These are phyloP conservation scores for Bombus sibiricus DNA, from an alignment of 1,140 invertebrate genomes.

Conservation along the genomic window DNA sequence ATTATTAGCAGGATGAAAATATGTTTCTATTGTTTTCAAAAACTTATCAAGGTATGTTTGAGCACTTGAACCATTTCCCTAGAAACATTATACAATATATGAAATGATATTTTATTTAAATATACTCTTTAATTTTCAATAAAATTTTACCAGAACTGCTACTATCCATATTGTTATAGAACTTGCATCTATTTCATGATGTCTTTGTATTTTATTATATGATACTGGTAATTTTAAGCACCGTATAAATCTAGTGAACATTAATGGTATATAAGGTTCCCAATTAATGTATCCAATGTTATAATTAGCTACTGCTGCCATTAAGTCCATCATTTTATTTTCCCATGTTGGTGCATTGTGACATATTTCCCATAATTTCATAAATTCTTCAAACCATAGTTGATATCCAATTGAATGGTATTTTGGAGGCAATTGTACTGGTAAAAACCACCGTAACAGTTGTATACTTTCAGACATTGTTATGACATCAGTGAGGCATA, in stretches of 20 bases:
- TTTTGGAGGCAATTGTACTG: conserved; percentile 86
- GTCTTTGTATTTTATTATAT: conserved; percentile 85
- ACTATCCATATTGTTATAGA: conserved; percentile 84
- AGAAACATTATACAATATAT: conserved; percentile 46
- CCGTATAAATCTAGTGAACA: conserved; percentile 91
- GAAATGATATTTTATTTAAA: conserved; percentile 9
- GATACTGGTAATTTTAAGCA: conserved; percentile 91
- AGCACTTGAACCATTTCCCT: conserved; percentile 84
- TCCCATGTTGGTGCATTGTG: conserved; percentile 89
- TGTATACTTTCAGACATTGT: conserved; percentile 85
- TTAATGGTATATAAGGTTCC: conserved; percentile 90
- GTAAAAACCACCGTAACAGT: conserved; percentile 90
- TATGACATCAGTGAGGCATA: conserved; percentile 87
- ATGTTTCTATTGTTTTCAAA: conserved; percentile 93
- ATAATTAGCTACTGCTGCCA: conserved; percentile 88
- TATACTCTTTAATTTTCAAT: not conserved
- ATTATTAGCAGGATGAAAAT: conserved; percentile 94
- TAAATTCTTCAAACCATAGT: conserved; percentile 93
- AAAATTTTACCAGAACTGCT: conserved; percentile 67
- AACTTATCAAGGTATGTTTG: conserved; percentile 91
- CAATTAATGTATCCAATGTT: conserved; percentile 95
- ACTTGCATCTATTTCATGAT: conserved; percentile 83
- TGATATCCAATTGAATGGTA: conserved; percentile 86
- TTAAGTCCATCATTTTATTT: conserved; percentile 87
- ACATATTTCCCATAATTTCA: conserved; percentile 90